Base-by-base conservation (phyloP, 2,888 invertebrate species). In the Allophyes oxyacanthae region DNA sequence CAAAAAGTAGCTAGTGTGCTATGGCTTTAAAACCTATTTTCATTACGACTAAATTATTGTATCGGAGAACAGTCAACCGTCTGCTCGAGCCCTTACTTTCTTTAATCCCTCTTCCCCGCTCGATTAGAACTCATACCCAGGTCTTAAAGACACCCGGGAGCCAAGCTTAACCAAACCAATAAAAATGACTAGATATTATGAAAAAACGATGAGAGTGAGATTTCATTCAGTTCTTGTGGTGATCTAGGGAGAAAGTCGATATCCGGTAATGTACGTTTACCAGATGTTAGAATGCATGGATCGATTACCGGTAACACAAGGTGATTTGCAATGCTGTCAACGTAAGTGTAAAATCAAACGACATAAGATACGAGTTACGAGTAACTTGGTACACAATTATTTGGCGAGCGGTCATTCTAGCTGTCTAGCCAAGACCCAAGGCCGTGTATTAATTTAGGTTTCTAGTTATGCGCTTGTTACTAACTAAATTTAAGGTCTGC, bases 351-450 rank as follows among this genome's bases (percentile, higher is more conserved):
- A 54, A 48, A 14, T 13, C 32, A 5, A 13, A 4, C 33, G 26
- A 48, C 11, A 37, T 32, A 43, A 33, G 0, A 46, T 14, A 43
- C 28, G 15, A n/a, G n/a, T n/a, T 14, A 43, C 28, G 15, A 44
- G 2, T 48, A n/a, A 38, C 1, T 48, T 25, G 42, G 9, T 11
- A 44, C 37, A 40, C 20, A 25, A 41, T 32, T 46, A 42, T 52
- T 52, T 52, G 37, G 52, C 52, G 52, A 58, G 42, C 13, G 48
- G 52, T 38, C 38, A 38, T 26, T 58, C 38, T 28, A 34, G 10
- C 30, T 20, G 20, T 20, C 20, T 20, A 20, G 20, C 4, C 4
- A 3, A 20, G 13, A n/a, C n/a, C 9, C 56, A 48, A 58, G 58
- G 58, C 25, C 52, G 33, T 32, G 15, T 28, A 48, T 52, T 20